These are phyloP conservation scores for Charanyca ferruginea DNA, from an alignment of 2,888 invertebrate species.

Conservation along the genomic window DNA sequence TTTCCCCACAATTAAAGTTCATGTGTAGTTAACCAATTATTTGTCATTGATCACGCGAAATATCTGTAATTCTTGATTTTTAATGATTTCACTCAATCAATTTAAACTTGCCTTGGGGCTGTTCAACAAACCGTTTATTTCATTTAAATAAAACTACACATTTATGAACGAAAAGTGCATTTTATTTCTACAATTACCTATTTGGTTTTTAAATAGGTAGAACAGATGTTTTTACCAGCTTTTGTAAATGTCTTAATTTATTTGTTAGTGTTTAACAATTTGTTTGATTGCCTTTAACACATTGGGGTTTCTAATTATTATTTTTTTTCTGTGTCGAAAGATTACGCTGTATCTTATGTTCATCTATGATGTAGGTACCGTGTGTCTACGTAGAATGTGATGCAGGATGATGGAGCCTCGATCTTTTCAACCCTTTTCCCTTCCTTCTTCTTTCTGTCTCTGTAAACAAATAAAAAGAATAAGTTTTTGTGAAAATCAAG, in stretches of 20 bases:
- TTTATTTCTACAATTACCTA: conserved; percentile 26
- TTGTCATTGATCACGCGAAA: conserved; percentile 57
- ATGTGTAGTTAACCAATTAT: conserved; percentile 62
- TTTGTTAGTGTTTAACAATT: neutral
- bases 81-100: conserved; percentile 40
- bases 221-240: conserved; percentile 15
- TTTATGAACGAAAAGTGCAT: conserved; percentile 1
- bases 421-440: no score
- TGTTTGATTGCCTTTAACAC: neutral
- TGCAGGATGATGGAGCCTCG: no score
- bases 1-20: conserved; percentile 46
- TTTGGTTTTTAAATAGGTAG: conserved; percentile 20
- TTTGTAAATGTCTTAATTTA: conserved; percentile 6
- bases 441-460: no score
- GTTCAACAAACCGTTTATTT: conserved; percentile 35
- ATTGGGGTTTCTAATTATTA: neutral
- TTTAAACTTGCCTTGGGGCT: conserved; percentile 39
- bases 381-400: no score
- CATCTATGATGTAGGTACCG: no score
- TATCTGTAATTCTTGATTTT: conserved; percentile 41
- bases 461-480: no score
- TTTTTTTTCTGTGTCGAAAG: no score
- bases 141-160: conserved; percentile 23
- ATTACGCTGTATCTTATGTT: no score
- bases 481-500: no score